Evolutionary conservation across 2,797 vertebrate genomes (phyloP).

Genomic region (Chrysocyon brachyurus): DNA sequence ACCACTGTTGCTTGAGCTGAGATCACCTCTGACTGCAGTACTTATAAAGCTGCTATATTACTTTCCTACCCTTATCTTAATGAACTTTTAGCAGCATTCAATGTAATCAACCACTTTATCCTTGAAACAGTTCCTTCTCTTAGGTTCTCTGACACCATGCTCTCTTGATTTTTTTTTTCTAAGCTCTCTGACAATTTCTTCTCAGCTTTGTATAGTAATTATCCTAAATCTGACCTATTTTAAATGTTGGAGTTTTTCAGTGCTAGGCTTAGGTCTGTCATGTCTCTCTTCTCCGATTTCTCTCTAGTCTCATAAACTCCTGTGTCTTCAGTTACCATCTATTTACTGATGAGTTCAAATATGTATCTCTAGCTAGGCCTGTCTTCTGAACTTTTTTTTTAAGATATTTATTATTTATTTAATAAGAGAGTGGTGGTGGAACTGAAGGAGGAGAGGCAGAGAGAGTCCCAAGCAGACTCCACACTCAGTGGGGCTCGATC

Average conservation of each 20-base stretch:
- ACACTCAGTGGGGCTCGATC: background rate
- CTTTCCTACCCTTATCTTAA: background rate
- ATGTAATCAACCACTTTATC: background rate
- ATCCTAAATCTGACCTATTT: slow-evolving; percentile 26
- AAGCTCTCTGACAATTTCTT: background rate
- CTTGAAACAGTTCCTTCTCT: background rate
- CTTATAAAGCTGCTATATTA: background rate
- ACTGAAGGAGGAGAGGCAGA: background rate
- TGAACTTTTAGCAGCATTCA: background rate
- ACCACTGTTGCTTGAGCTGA: background rate
- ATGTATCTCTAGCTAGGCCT: background rate
- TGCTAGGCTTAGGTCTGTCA: background rate
- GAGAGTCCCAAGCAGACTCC: background rate
- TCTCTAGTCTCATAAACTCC: background rate
- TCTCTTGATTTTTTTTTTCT: background rate
- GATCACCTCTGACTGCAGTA: background rate
- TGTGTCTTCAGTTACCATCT: background rate
- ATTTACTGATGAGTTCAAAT: background rate
- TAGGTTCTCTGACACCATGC: background rate
- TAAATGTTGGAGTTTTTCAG: background rate
- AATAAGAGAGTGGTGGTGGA: background rate
- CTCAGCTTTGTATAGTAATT: background rate
- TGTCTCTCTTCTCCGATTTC: background rate
- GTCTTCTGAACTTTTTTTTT: background rate
- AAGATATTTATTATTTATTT: background rate